These are phyloP conservation scores for Accipiter cooperii DNA, from an alignment of 2,113 vertebrate genomes.

Conservation along the genomic window DNA sequence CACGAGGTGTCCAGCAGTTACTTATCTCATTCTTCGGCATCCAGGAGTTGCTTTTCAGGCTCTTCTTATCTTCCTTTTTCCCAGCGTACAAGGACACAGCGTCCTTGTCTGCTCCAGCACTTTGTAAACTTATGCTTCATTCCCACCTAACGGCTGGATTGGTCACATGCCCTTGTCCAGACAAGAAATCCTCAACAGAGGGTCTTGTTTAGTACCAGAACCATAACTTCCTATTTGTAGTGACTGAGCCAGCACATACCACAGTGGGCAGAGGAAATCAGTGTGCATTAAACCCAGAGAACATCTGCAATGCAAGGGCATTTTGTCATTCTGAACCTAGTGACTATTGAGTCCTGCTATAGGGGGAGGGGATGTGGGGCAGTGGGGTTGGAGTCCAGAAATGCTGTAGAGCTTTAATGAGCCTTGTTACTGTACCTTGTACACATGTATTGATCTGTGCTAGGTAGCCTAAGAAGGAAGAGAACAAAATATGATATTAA, in stretches of 20 bases:
- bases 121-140: no score
- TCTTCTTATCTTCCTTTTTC: no score
- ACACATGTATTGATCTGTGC: not conserved
- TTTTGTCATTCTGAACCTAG: not conserved
- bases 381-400: not conserved
- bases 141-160: no score
- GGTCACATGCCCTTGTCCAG: no score
- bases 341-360: not conserved
- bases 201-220: not conserved
- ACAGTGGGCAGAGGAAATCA: not conserved
- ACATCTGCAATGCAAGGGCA: not conserved
- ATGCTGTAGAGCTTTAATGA: not conserved
- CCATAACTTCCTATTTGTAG: not conserved
- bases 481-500: not conserved
- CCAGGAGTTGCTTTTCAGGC: no score
- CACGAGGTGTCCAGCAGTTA: no score
- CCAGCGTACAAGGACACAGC: no score
- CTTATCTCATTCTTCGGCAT: no score
- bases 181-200: no score
- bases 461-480: not conserved
- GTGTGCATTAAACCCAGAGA: not conserved
- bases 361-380: fast-evolving
- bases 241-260: not conserved
- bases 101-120: no score
- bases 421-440: not conserved